Evolutionary conservation across 2,888 invertebrate species (phyloP).

Genomic region (Rhopalosiphum nymphaeae): DNA sequence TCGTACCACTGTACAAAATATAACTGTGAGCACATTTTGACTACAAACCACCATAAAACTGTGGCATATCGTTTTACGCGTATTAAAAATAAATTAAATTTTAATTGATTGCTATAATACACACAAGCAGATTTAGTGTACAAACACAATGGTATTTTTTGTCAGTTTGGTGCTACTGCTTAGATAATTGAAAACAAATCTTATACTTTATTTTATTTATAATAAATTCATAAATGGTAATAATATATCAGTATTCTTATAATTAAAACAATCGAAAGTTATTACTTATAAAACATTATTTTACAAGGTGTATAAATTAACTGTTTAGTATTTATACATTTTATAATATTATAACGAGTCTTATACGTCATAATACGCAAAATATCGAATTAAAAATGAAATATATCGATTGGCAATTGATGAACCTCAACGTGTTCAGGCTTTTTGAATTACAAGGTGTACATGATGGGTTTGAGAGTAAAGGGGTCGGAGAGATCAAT

Average conservation of each 20-base stretch:
- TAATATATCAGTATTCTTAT: not conserved
- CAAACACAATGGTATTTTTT: not conserved
- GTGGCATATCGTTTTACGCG: not conserved
- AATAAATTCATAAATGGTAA: not conserved
- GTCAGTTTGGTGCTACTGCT: not conserved
- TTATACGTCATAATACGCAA: not conserved
- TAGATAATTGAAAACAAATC: not conserved
- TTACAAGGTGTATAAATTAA: not conserved
- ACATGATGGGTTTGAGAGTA: conserved; percentile 23
- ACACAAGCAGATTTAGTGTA: not conserved
- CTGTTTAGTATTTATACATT: not conserved
- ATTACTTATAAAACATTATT: not conserved
- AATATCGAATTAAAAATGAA: not conserved
- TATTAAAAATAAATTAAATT: conserved; percentile 6
- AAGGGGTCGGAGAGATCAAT: conserved; percentile 58
- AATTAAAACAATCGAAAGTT: not conserved
- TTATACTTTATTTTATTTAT: not conserved
- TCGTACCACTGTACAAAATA: not conserved
- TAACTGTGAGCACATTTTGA: not conserved
- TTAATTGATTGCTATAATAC: not conserved
- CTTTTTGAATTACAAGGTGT: conserved; percentile 40
- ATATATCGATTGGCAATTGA: not conserved
- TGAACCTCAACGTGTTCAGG: not conserved
- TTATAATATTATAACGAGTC: not conserved
- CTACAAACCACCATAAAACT: not conserved